phyloP scores from a whole-genome alignment of 2,113 vertebrate genomes.

The Anolis sagrei region DNA sequence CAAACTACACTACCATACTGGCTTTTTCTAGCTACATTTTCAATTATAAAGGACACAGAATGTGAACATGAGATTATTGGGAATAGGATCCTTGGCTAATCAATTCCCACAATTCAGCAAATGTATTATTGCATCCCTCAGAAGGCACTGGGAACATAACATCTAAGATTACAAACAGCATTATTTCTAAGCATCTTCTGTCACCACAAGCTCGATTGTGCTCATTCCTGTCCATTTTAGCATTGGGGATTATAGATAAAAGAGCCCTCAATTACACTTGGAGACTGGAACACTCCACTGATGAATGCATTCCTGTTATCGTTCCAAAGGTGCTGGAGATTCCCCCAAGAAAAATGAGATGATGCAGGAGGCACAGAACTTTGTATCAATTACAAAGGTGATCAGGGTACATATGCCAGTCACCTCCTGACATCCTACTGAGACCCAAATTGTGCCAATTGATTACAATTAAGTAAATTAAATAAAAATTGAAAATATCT shows the following conservation, averaged over 20 bases:
- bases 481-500: constrained; percentile 1
- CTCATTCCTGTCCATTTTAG: too few species aligned
- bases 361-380: background rate
- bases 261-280: constrained; percentile 3
- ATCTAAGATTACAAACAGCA: background rate
- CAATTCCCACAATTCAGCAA: background rate
- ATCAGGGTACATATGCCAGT: background rate
- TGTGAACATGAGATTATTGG: background rate
- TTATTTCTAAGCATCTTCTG: background rate
- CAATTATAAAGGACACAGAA: background rate
- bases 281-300: background rate
- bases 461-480: background rate
- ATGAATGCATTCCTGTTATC: background rate
- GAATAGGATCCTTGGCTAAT: background rate
- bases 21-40: background rate
- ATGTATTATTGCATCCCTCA: background rate
- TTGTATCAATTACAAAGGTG: background rate
- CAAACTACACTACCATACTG: background rate
- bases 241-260: background rate
- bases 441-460: background rate
- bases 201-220: background rate
- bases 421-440: background rate
- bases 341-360: background rate
- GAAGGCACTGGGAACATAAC: background rate
- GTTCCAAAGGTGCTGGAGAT: background rate